Evolutionary conservation across 1,140 invertebrate genomes (phyloP), one percentile per base, ranked within the genome.

Genomic region (Conus ventricosus): DNA sequence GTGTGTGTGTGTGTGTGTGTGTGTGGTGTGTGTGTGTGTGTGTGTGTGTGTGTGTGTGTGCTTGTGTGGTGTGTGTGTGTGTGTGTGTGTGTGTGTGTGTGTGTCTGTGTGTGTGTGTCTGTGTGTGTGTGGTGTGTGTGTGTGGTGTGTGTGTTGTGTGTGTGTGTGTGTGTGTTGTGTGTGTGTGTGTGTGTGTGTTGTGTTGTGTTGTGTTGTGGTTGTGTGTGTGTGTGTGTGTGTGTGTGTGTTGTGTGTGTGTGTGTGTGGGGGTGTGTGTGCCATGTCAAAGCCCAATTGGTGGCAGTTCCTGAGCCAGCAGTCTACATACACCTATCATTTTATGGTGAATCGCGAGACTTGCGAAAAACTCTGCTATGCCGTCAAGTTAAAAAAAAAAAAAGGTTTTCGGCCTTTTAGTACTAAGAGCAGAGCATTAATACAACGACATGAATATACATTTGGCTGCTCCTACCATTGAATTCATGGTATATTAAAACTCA

Each of bases 51-150:
- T 39, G n/a, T n/a, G n/a, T n/a, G n/a, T n/a, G n/a, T n/a, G n/a
- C n/a, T n/a, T n/a, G n/a, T n/a, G n/a, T n/a, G n/a, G 57, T 71
- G 63, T 71, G 4, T 71, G 63, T 71, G 63, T 4, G 63, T 71
- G 63, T 71, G 63, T 71, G 63, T 71, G 63, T 71, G 63, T 71
- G 63, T 71, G 63, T 71, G 63, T 71, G 63, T 71, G 63, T 71
- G 63, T 17, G 63, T 17, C 1, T 1, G 63, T 17, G 63, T 17
- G 63, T 17, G 63, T 17, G 63, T 17, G 63, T 17, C 1, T 17
- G 63, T 17, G 63, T 17, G 39, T 39, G 39, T 39, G 39, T 39
- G 39, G 39, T 39, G 39, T 39, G 39, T 39, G 39, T 39, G 39
- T 39, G 39, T 39, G 39, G 39, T 39, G 39, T 39, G 57, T 60